Evolutionary conservation across 2,888 invertebrate genomes (phyloP).

Genomic region (Rhyacophila evoluta): DNA sequence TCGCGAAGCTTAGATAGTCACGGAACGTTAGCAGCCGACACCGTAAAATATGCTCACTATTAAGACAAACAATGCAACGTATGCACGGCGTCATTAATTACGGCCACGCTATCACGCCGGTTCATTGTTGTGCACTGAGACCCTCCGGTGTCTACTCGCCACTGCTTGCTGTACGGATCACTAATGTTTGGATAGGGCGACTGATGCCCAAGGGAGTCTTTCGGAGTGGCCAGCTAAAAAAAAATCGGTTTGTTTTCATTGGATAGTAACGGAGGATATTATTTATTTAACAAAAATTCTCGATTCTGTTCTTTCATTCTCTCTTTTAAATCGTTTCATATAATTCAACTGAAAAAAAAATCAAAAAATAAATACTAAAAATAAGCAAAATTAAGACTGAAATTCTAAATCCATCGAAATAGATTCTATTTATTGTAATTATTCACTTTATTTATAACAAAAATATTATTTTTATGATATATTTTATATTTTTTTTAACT

Average conservation of each 20-base stretch:
- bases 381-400: too few relatives aligned
- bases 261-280: background rate
- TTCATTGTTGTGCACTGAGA: conserved; percentile 32
- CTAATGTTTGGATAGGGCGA: background rate
- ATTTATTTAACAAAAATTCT: too few relatives aligned
- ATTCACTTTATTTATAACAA: too few relatives aligned
- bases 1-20: conserved; percentile 11
- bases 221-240: background rate
- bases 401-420: too few relatives aligned
- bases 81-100: conserved; percentile 41
- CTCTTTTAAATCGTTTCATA: too few relatives aligned
- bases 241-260: background rate
- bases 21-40: conserved; percentile 1
- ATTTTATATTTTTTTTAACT: too few relatives aligned
- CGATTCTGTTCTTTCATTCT: too few relatives aligned
- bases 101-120: conserved; percentile 34
- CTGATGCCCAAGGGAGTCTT: conserved; percentile 5
- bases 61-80: conserved; percentile 19
- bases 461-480: too few relatives aligned
- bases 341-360: too few relatives aligned
- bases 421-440: too few relatives aligned
- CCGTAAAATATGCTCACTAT: conserved; percentile 17
- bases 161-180: background rate
- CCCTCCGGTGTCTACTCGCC: conserved; percentile 4
- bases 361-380: too few relatives aligned